A percentile compares a stretch with the other conserved stretches of the same genome.
Evolutionary conservation across 2,888 invertebrate genomes (phyloP).

Genomic region (Minunthozetes semirufus): DNA sequence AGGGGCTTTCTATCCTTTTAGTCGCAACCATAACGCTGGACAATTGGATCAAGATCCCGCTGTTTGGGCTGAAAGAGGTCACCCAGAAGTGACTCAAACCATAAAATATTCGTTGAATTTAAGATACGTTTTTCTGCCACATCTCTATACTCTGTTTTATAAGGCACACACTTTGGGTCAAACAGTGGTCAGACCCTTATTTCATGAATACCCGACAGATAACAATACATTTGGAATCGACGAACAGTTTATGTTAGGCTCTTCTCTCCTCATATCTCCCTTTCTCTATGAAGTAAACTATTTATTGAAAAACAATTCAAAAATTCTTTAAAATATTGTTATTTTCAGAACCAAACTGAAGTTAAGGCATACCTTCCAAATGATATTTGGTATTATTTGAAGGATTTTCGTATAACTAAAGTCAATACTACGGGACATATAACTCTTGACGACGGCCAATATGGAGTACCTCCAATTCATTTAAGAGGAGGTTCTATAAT

Average conservation of each 20-base stretch:
- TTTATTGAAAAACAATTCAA: background rate
- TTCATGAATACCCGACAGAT: conserved; percentile 54
- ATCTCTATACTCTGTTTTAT: conserved; percentile 72
- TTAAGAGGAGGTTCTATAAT: conserved; percentile 30
- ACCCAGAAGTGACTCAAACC: conserved; percentile 58
- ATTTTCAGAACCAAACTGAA: conserved; percentile 37
- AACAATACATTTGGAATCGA: conserved; percentile 60
- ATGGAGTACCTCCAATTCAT: background rate
- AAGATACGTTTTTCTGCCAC: conserved; percentile 67
- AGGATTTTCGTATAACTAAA: background rate
- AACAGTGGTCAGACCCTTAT: conserved; percentile 69
- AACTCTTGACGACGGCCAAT: background rate
- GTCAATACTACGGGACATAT: background rate
- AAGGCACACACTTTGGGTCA: conserved; percentile 62
- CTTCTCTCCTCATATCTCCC: conserved; percentile 65
- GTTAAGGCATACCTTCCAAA: conserved; percentile 58
- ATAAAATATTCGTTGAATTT: conserved; percentile 58
- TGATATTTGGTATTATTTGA: conserved; percentile 58
- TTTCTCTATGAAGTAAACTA: conserved; percentile 51
- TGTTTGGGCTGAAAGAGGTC: conserved; percentile 59
- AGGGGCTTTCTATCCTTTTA: conserved; percentile 51
- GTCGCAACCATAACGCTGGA: conserved; percentile 65
- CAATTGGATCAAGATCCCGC: conserved; percentile 66
- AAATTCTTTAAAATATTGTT: background rate
- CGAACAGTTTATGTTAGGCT: conserved; percentile 70